Evolutionary conservation across 2,797 vertebrate genomes (phyloP).

Genomic region (Decapterus maruadsi): DNA sequence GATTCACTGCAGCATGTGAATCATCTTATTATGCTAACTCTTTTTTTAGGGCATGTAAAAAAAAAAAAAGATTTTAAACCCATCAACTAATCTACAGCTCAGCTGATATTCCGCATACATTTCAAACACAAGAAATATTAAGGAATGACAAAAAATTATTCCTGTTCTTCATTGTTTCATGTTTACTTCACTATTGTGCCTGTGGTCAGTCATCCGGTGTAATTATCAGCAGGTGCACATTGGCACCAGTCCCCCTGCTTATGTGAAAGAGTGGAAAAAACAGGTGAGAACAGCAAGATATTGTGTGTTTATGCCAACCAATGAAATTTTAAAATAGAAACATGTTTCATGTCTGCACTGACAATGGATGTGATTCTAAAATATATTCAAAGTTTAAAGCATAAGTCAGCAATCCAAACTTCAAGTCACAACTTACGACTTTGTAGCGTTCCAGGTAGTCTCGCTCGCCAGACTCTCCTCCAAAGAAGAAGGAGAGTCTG

Average conservation of each 20-base stretch:
- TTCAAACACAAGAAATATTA: not conserved
- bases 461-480: no score
- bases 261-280: not conserved
- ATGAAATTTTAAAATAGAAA: not conserved
- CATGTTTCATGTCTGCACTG: not conserved
- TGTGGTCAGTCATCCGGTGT: not conserved
- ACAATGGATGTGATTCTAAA: not conserved
- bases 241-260: not conserved
- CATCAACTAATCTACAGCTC: not conserved
- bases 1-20: slow-evolving; percentile 32
- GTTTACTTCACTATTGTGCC: not conserved
- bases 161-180: not conserved
- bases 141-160: not conserved
- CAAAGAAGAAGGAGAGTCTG: no score
- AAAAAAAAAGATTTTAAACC: slow-evolving; percentile 21
- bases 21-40: slow-evolving; percentile 18
- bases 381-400: not conserved
- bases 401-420: no score
- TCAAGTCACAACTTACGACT: no score
- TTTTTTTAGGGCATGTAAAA: slow-evolving; percentile 23
- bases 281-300: not conserved
- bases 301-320: not conserved
- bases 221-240: not conserved
- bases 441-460: no score
- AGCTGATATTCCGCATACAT: not conserved